A percentile compares a stretch with the other conserved stretches of the same genome.
Conservation (phyloP, 2,113 vertebrate species). For the Alethe castanea region DNA sequence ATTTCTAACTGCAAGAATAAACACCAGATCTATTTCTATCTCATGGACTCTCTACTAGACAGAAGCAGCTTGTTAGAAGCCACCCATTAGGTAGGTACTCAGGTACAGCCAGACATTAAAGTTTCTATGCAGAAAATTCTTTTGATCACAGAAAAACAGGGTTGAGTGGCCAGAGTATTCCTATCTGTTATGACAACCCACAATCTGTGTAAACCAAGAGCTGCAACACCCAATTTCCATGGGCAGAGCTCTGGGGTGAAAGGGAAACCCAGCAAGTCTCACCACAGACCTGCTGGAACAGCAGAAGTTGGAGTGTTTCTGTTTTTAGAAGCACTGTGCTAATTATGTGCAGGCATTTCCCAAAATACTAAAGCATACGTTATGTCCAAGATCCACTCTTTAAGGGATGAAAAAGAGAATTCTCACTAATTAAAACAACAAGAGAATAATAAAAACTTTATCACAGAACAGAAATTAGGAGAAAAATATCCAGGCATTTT, state of each 20-base stretch:
- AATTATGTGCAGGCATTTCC: not conserved
- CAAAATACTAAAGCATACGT: not conserved
- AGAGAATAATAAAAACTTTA: not conserved
- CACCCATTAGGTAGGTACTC: not conserved
- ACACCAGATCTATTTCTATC: not conserved
- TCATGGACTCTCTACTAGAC: not conserved
- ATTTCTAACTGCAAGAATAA: not conserved
- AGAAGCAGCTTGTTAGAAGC: not conserved
- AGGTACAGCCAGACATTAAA: not conserved
- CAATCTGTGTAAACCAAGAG: not conserved
- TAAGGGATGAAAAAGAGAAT: not conserved
- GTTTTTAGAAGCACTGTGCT: not conserved
- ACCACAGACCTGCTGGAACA: not conserved
- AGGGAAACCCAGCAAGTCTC: not conserved
- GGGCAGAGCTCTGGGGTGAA: not conserved
- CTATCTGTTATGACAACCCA: not conserved
- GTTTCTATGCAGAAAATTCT: not conserved
- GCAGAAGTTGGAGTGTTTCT: not conserved
- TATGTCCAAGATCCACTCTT: not conserved
- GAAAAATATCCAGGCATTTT: conserved; percentile 11
- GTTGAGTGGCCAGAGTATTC: not conserved
- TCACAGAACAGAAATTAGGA: not conserved
- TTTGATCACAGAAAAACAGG: not conserved
- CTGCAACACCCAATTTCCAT: not conserved
- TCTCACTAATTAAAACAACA: not conserved